phyloP scores from a whole-genome alignment of 2,113 vertebrate genomes.

The Mustela nigripes region DNA sequence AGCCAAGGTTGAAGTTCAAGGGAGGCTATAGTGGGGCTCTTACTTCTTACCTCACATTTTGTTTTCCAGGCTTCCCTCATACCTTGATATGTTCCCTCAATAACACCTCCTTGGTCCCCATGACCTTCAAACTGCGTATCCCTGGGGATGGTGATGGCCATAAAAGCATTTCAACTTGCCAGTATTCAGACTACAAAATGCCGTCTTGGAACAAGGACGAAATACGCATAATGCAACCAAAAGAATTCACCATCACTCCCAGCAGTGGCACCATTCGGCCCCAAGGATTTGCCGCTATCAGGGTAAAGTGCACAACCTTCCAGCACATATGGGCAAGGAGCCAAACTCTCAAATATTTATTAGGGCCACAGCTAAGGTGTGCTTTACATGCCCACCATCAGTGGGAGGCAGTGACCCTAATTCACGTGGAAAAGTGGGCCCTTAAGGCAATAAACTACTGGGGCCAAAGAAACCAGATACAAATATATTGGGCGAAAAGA shows the following conservation, averaged over 20 bases:
- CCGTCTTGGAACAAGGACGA: constrained; percentile 76
- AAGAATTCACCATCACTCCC: constrained; percentile 91
- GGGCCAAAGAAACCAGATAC: not conserved
- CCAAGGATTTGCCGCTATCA: constrained; percentile 85
- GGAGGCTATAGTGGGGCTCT: not conserved
- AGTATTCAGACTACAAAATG: constrained; percentile 63
- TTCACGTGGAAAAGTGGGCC: not conserved
- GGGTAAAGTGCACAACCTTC: constrained; percentile 85
- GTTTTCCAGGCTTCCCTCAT: constrained; percentile 90
- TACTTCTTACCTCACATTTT: not conserved
- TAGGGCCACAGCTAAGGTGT: not conserved
- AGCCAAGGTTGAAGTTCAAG: not conserved
- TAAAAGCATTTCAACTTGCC: constrained; percentile 84
- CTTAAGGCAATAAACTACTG: not conserved
- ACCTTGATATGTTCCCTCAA: constrained; percentile 89
- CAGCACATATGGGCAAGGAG: not conserved
- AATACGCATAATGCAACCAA: constrained; percentile 69
- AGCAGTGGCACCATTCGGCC: constrained; percentile 85
- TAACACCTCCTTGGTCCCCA: constrained; percentile 91
- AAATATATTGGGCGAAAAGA: not conserved
- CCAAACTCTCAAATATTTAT: not conserved
- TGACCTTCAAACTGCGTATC: constrained; percentile 91
- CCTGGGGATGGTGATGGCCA: constrained; percentile 88
- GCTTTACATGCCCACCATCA: not conserved
- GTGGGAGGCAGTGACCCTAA: not conserved